Base-by-base conservation (phyloP, 2,888 invertebrate genomes). In the Ferrisia virgata region DNA sequence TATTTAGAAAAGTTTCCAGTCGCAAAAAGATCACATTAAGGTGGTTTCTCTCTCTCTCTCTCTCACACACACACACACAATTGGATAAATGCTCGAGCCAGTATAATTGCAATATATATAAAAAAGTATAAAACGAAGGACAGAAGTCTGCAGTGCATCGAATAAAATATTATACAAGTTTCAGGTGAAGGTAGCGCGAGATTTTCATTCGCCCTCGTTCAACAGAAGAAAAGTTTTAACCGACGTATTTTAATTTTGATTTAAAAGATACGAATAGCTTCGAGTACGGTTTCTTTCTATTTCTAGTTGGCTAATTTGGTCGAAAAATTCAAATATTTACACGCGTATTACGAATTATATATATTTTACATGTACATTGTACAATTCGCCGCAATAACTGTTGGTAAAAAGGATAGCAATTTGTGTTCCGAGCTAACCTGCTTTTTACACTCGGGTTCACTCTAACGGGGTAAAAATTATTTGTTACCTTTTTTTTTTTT, bases 401-500 rank as follows among this genome's bases (percentile, higher is more conserved):
- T 28, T 13, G 1, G 58, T 25, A 25, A 58, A n/a, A 64, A 64
- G 58, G 58, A 64, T 64, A 28, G 58, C 58, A 64, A 64, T 64
- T 64, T 64, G 28, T 28, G 58, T 64, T 64, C 58, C 58, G 58
- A 64, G 25, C 28, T 64, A 64, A 64, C 58, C 58, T 64, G 58
- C 25, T 64, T 64, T 64, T 64, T 64, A 64, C 58, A 64, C 58
- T 64, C 28, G 58, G 58, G 22, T 64, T 64, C 25, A 64, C 58
- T 64, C 58, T n/a, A 47, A 18, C 25, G n/a, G 58, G 15, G 58
- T 64, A 64, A 5, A 64, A 64, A 64, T 64, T 64, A 64, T 64
- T 64, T 64, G 58, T 28, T 64, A 64, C 58, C 58, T 64, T 64
- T 64, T 64, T 64, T n/a, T n/a, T n/a, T n/a, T n/a, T n/a, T n/a